Evolutionary conservation across 1,140 invertebrate species (phyloP), one percentile per base, ranked within the genome.

Genomic region (Drosophila kanapiae): DNA sequence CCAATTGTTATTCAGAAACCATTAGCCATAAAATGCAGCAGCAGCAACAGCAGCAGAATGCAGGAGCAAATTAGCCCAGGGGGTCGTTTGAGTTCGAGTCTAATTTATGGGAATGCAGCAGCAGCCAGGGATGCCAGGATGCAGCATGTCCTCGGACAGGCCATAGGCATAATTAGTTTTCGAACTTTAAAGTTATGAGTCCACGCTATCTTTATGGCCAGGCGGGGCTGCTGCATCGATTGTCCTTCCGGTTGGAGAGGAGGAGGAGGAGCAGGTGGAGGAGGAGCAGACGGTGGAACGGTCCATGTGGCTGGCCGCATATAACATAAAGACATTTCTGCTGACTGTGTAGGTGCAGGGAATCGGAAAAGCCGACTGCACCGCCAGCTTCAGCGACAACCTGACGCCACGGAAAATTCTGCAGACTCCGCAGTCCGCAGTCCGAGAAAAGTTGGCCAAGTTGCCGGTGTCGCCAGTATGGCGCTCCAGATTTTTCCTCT

Each of bases 151-250:
- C 72, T 62, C 71, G 63, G 49, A 49, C 69, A 71, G 68, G 83
- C 79, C 83, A 62, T 87, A 82, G 83, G 81, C 85, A 91, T 90
- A 90, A 90, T 90, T 90, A 90, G 85, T 90, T 90, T 90, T 90
- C 86, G 85, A 90, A 90, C 86, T 90, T 90, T 90, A 82, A 90
- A 90, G 85, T 90, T 88, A 88, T 88, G 84, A 78, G 67, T 70
- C n/a, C 43, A 31, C 82, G 85, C 85, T 88, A 88, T 88, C 84
- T 88, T 88, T 88, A 88, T 88, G 84, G 63, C 80, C 80, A 81
- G 74, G 61, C 81, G 60, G 35, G 51, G 74, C 42, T 53, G 33
- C 37, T 16, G 33, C 47, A 45, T 76, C 33, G 74, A 60, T 43
- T 61, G 48, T 43, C 42, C 31, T 18, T 47, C 35, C 31, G 54